Evolutionary conservation across 1,140 invertebrate genomes (phyloP).

Genomic region (Glossosoma conforme): DNA sequence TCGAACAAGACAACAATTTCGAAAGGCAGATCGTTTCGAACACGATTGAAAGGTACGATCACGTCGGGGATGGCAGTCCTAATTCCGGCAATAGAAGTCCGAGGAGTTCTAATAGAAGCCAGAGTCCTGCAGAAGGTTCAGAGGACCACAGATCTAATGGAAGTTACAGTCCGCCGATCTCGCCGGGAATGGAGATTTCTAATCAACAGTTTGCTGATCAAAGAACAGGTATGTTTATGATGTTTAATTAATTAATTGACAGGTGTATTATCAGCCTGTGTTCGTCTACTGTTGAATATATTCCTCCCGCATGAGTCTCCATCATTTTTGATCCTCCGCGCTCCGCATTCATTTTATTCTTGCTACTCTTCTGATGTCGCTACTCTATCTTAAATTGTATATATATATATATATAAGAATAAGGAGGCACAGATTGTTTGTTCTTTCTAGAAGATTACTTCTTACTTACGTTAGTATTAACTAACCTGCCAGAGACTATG

Average conservation of each 20-base stretch:
- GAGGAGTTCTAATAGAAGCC: constrained; percentile 40
- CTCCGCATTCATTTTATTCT: too few species aligned
- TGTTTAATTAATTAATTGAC: not conserved
- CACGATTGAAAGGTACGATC: constrained; percentile 39
- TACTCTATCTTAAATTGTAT: too few species aligned
- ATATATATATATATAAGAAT: too few species aligned
- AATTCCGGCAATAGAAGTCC: constrained; percentile 41
- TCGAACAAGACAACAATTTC: constrained; percentile 27
- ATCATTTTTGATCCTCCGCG: too few species aligned
- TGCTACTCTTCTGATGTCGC: too few species aligned
- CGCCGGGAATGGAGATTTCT: constrained; percentile 48
- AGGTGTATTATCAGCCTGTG: too few species aligned
- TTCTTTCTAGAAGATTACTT: too few species aligned
- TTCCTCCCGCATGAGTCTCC: too few species aligned
- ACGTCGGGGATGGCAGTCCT: constrained; percentile 30
- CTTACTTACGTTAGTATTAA: too few species aligned
- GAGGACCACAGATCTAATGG: constrained; percentile 44
- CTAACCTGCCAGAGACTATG: too few species aligned
- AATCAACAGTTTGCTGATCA: constrained; percentile 45
- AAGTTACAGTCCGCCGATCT: constrained; percentile 47
- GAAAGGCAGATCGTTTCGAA: constrained; percentile 45
- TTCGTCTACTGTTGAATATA: too few species aligned
- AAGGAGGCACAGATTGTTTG: too few species aligned
- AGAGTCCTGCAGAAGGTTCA: constrained; percentile 37
- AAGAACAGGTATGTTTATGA: constrained; percentile 39